A percentile compares a stretch with the other conserved stretches of the same genome.
Conservation (phyloP, 2,797 vertebrate species). For the Pipistrellus nathusii region DNA sequence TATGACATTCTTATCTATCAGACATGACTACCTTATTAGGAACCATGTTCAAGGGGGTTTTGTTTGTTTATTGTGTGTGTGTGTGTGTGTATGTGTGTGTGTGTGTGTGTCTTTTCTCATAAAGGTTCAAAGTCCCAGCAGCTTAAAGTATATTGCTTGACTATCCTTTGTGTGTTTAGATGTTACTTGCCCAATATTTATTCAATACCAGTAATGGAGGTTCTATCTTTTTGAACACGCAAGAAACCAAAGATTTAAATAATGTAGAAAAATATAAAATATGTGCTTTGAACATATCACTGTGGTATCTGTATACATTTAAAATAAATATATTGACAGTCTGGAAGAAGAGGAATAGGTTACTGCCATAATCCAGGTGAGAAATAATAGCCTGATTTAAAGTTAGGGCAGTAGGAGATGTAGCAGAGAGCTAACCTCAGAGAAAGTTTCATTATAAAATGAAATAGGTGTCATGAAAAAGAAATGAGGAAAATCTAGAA, state of each 20-base stretch:
- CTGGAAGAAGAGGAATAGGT: neutral
- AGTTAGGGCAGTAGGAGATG: neutral
- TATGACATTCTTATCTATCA: neutral
- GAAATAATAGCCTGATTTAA: neutral
- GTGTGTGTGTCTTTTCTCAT: neutral
- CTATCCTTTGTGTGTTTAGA: neutral
- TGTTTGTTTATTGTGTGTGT: no score
- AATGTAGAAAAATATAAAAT: neutral
- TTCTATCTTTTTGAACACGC: neutral
- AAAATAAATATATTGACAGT: neutral
- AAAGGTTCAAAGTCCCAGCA: neutral
- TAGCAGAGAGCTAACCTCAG: neutral
- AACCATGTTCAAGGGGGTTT: neutral
- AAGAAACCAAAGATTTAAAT: neutral
- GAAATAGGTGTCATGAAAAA: neutral
- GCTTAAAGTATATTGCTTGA: neutral
- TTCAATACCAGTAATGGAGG: neutral
- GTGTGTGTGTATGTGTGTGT: no score
- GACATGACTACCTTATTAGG: neutral
- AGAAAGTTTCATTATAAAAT: conserved; percentile 40
- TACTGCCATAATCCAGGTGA: neutral
- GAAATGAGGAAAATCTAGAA: conserved; percentile 24
- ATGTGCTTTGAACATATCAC: neutral
- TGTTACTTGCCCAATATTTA: neutral
- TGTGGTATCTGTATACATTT: neutral